Conservation (phyloP, 2,113 vertebrate genomes). For the Thalassoma bifasciatum region DNA sequence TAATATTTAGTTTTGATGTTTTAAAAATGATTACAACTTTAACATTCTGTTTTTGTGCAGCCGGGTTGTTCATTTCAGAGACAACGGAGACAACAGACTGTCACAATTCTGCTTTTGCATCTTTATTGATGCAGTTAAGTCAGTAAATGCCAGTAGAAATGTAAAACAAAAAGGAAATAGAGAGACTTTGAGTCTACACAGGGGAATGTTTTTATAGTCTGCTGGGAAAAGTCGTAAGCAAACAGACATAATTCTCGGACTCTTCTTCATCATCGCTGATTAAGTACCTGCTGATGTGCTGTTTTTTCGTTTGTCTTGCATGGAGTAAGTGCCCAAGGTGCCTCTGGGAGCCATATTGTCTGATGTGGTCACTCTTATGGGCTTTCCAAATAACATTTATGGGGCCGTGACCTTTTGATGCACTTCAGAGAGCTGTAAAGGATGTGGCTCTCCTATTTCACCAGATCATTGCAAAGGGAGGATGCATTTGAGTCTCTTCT, state of each 20-base stretch:
- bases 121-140: too few relatives aligned
- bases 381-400: slow-evolving; percentile 60
- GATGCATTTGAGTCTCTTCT: slow-evolving; percentile 33
- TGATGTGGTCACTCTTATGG: slow-evolving; percentile 37
- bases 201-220: slow-evolving; percentile 9
- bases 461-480: slow-evolving; percentile 25
- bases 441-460: slow-evolving; percentile 56
- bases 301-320: slow-evolving; percentile 37
- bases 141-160: not conserved
- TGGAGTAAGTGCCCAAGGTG: slow-evolving; percentile 26
- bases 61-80: too few relatives aligned
- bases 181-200: not conserved
- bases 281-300: slow-evolving; percentile 28
- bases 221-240: slow-evolving; percentile 23
- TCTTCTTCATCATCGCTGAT: slow-evolving; percentile 30
- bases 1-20: too few relatives aligned
- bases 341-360: slow-evolving; percentile 40
- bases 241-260: slow-evolving; percentile 23
- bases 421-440: slow-evolving; percentile 49
- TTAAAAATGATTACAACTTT: too few relatives aligned
- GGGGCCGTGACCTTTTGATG: slow-evolving; percentile 51
- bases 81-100: too few relatives aligned
- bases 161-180: not conserved
- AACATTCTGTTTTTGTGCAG: too few relatives aligned
- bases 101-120: too few relatives aligned